phyloP scores from a whole-genome alignment of 2,888 invertebrate species.

The Rhamnusium bicolor region DNA sequence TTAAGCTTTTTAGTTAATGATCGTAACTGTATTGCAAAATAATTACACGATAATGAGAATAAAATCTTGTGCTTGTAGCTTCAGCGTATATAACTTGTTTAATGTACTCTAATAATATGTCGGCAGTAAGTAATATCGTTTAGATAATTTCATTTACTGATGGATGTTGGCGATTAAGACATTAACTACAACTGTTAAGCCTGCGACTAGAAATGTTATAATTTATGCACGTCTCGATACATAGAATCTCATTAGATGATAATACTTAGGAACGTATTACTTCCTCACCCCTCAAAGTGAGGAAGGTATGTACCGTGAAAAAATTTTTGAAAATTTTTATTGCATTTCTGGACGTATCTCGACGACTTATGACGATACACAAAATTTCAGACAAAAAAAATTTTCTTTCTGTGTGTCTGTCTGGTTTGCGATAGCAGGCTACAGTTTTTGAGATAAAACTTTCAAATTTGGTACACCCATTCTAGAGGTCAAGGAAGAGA shows the following conservation, averaged over 20 bases:
- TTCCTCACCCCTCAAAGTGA: too few relatives aligned
- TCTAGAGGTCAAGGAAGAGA: too few relatives aligned
- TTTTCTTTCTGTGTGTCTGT: too few relatives aligned
- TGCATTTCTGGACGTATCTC: too few relatives aligned
- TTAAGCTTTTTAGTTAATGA: background rate
- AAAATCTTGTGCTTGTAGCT: background rate
- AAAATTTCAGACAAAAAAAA: too few relatives aligned
- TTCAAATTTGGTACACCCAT: too few relatives aligned
- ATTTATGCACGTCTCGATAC: background rate
- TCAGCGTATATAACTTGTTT: background rate
- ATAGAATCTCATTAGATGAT: background rate
- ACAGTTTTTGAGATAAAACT: too few relatives aligned
- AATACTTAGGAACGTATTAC: too few relatives aligned
- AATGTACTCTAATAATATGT: background rate
- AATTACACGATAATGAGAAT: background rate
- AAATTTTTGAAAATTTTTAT: too few relatives aligned
- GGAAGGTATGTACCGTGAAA: too few relatives aligned
- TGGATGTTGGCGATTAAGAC: conserved; percentile 2
- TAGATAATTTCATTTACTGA: background rate
- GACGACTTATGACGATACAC: too few relatives aligned
- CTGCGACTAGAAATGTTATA: background rate
- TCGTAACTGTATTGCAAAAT: background rate
- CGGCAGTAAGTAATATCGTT: background rate
- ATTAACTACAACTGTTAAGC: background rate
- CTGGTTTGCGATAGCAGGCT: too few relatives aligned